phyloP scores from a whole-genome alignment of 2,888 invertebrate species.

The Machimus atricapillus region DNA sequence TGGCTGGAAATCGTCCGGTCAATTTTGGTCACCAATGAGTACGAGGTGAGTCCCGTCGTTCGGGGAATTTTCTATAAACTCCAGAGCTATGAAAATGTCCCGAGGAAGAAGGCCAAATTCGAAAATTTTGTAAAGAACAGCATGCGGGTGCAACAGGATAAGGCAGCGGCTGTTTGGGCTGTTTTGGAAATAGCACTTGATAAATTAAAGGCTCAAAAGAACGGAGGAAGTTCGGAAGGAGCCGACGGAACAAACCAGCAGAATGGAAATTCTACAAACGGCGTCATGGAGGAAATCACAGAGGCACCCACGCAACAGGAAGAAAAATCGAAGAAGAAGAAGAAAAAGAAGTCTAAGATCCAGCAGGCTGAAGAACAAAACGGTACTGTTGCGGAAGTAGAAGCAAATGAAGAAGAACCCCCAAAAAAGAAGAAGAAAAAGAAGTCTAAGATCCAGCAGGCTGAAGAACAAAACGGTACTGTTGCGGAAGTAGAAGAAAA shows the following conservation, averaged over 20 bases:
- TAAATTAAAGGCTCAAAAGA: conserved; percentile 52
- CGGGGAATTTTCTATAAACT: conserved; percentile 72
- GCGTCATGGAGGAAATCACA: background rate
- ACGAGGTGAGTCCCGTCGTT: conserved; percentile 62
- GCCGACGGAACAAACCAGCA: background rate
- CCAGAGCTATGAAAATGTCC: conserved; percentile 79
- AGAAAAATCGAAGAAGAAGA: background rate
- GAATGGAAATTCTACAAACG: background rate
- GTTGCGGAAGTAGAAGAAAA: conserved; percentile 37
- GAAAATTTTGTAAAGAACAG: conserved; percentile 77
- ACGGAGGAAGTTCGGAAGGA: background rate
- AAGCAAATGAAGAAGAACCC: conserved; percentile 53
- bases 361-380: background rate
- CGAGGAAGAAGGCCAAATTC: conserved; percentile 85
- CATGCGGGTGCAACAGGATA: conserved; percentile 66
- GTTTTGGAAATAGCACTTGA: conserved; percentile 66
- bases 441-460: background rate
- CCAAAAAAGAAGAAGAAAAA: conserved; percentile 50
- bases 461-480: background rate
- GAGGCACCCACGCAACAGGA: background rate
- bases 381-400: background rate
- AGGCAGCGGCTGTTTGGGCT: conserved; percentile 73
- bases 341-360: background rate
- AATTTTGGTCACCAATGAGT: conserved; percentile 55
- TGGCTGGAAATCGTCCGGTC: conserved; percentile 68